These are phyloP conservation scores for Zonotrichia leucophrys DNA, from an alignment of 2,113 vertebrate genomes.

Conservation along the genomic window DNA sequence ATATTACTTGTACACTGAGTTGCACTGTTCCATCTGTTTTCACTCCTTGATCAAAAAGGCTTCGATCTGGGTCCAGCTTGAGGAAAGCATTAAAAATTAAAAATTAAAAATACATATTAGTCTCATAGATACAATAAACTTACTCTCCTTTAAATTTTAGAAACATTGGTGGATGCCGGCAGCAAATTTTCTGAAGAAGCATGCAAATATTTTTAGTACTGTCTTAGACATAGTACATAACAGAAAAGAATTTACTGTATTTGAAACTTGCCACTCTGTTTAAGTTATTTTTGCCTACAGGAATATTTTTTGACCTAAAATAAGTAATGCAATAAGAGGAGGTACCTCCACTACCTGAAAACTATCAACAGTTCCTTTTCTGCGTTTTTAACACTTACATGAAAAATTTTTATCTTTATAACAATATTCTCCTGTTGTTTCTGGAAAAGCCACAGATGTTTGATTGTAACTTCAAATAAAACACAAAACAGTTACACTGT, in stretches of 20 bases:
- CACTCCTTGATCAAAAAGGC: slow-evolving; percentile 97
- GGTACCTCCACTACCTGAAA: neutral
- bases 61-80: slow-evolving; percentile 94
- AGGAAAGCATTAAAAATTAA: neutral
- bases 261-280: neutral
- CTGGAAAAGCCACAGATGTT: neutral
- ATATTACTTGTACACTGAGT: slow-evolving; percentile 95
- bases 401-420: neutral
- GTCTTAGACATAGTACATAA: neutral
- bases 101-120: neutral
- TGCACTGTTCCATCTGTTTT: slow-evolving; percentile 98
- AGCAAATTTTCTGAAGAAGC: neutral
- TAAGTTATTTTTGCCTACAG: neutral
- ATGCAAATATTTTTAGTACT: neutral
- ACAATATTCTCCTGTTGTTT: neutral
- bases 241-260: neutral
- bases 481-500: neutral
- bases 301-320: neutral
- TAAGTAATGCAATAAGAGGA: neutral
- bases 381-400: neutral
- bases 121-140: neutral
- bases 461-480: neutral
- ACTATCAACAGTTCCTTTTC: neutral
- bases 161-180: neutral
- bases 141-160: neutral